A percentile compares a stretch with the other conserved stretches of the same genome.
These are phyloP conservation scores for Dynastes hyllus DNA, from an alignment of 2,888 invertebrate genomes.

Conservation along the genomic window DNA sequence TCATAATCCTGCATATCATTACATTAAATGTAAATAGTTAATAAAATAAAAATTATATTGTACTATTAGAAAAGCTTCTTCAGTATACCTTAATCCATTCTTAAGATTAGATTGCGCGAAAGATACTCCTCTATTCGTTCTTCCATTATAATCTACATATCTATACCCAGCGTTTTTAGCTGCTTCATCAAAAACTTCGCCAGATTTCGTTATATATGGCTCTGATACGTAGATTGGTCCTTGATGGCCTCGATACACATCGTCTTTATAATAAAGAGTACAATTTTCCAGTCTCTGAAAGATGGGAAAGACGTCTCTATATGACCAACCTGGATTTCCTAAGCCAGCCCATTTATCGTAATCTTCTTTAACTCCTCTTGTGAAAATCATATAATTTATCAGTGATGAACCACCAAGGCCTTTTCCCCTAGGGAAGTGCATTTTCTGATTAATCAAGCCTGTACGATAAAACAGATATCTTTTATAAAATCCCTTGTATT, in stretches of 20 bases:
- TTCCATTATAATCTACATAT: constrained; percentile 66
- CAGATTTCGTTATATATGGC: constrained; percentile 68
- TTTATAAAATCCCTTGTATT: neutral
- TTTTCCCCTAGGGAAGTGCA: constrained; percentile 89
- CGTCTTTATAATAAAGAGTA: constrained; percentile 64
- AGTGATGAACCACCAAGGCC: constrained; percentile 91
- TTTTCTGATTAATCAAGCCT: constrained; percentile 65
- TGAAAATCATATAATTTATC: constrained; percentile 92
- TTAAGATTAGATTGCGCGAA: constrained; percentile 69
- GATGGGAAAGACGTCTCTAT: constrained; percentile 85
- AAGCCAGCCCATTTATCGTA: constrained; percentile 90
- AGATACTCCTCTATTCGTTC: constrained; percentile 68
- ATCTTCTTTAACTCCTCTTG: constrained; percentile 89
- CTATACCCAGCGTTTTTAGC: constrained; percentile 73
- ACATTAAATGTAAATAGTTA: too few species aligned
- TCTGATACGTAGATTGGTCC: constrained; percentile 69
- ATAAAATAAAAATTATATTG: too few species aligned
- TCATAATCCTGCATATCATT: too few species aligned
- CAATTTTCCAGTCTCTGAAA: constrained; percentile 79
- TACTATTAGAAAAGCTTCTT: neutral
- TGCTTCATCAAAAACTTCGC: constrained; percentile 75
- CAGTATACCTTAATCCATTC: constrained; percentile 61
- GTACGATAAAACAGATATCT: neutral
- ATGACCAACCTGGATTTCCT: constrained; percentile 93
- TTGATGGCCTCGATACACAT: constrained; percentile 67